Evolutionary conservation across 2,888 invertebrate species (phyloP), one percentile per base, ranked within the genome.

Genomic region (Netelia virgata): DNA sequence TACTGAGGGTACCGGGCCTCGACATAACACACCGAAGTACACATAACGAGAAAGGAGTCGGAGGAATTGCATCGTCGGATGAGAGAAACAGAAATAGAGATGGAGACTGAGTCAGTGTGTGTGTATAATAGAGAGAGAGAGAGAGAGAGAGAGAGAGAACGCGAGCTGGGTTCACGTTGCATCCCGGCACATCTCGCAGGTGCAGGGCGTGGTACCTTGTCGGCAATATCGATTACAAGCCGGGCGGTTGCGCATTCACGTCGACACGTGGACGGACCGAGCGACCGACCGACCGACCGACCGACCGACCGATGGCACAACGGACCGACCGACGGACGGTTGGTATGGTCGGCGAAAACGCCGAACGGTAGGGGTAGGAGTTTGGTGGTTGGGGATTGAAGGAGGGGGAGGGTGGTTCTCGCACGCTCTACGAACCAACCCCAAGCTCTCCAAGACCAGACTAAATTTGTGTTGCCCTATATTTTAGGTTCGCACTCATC

Each of bases 201-300:
- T 92, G 92, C 91, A 92, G 92, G 92, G 92, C 92, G 92, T 93
- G 92, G 92, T 92, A 92, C 92, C 92, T 92, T 92, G 92, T 91
- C 92, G 92, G 92, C 92, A 92, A 93, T 93, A 93, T 93, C 92
- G 92, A 93, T 93, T 92, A 92, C 92, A 92, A 91, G 90, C 91
- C 90, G 91, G 91, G 92, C 92, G 92, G 92, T 93, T 93, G 92
- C 92, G 92, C 92, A 92, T 92, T 92, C 92, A 90, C 92, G 91
- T 91, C 92, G 92, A 92, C 92, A 93, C 92, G 92, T 92, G 92
- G 92, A 91, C 90, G 90, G 90, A 91, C 88, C 74, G 47, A 68
- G 68, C 68, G 75, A 72, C 18, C 59, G 77, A 80, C 23, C 61
- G 82, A 72, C 59, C 59, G 77, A 80, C 23, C 61, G 82, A 72